Evolutionary conservation across 1,140 invertebrate genomes (phyloP), one percentile per base, ranked within the genome.

Genomic region (Leptinotarsa lineolata): DNA sequence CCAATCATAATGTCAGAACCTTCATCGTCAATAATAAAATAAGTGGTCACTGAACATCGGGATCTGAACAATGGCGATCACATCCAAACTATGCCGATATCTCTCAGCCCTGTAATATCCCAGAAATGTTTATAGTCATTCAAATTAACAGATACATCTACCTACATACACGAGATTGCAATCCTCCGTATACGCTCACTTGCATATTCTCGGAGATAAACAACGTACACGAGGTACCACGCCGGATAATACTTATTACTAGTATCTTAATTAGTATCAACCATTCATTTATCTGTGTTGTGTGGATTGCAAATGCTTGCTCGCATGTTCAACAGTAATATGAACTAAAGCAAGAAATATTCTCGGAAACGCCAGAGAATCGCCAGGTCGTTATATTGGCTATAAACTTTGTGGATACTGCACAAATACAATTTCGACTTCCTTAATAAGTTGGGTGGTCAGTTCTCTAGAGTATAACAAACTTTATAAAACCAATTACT

Each of bases 271-370:
- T 54, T 54, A 16, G 48, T 54, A 54, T 54, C 48, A n/a, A 54
- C 48, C 48, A 54, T 54, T 54, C 48, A 54, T 54, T 54, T 54
- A 54, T 54, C 48, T 54, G 16, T 54, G n/a, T 54, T 54, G n/a
- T 18, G 15, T 54, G 4, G 15, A 18, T 54, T 54, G 16, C 48
- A 54, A 54, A 54, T 54, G 48, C 48, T 3, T 54, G 48, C n/a
- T 54, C 13, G 48, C 48, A 54, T 54, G 48, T 54, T 54, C 48
- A 54, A 18, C 48, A 54, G 4, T 18, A 54, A 54, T 54, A 15
- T 54, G 48, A 2, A 54, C 48, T 54, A 18, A 4, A 54, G n/a
- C n/a, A 54, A 54, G 48, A 54, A 16, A 54, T n/a, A 15, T 13
- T 4, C 48, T 54, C 16, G 48, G n/a, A 18, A 54, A 18, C 48